Evolutionary conservation across 1,140 invertebrate genomes (phyloP).

Genomic region (Anastatus disparis): DNA sequence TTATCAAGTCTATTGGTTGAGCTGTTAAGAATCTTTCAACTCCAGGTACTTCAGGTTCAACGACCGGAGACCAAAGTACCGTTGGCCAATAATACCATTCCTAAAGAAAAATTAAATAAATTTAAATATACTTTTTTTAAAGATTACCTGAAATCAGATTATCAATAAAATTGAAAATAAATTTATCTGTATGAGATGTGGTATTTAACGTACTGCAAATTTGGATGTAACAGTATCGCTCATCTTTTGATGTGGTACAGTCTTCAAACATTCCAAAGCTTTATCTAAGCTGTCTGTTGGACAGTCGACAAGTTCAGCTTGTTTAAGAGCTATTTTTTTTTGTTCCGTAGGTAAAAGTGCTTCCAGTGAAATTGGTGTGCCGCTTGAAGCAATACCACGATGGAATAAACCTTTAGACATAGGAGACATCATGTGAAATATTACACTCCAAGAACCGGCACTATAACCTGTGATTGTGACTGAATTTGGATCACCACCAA

Average conservation of each 20-base stretch:
- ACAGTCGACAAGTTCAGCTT: constrained; percentile 61
- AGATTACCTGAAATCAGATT: no score
- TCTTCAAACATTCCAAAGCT: constrained; percentile 72
- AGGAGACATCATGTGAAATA: constrained; percentile 73
- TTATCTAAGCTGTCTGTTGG: constrained; percentile 60
- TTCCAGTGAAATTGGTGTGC: constrained; percentile 71
- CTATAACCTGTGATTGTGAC: constrained; percentile 78
- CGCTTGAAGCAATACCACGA: constrained; percentile 67
- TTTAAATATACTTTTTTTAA: no score
- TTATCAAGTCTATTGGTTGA: constrained; percentile 70
- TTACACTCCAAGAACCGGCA: constrained; percentile 72
- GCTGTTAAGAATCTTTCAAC: constrained; percentile 74
- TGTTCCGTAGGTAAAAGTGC: constrained; percentile 65
- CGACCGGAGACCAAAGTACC: constrained; percentile 73
- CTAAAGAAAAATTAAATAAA: constrained; percentile 55
- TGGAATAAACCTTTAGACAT: constrained; percentile 66
- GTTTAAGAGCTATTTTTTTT: constrained; percentile 70
- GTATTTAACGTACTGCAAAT: constrained; percentile 44
- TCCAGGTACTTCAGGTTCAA: constrained; percentile 74
- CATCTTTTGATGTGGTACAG: constrained; percentile 47
- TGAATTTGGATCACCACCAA: constrained; percentile 70
- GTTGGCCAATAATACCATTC: constrained; percentile 71
- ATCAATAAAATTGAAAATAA: neutral
- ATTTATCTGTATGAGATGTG: no score
- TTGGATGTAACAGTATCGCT: constrained; percentile 24